A percentile compares a stretch with the other conserved stretches of the same genome.
Evolutionary conservation across 2,797 vertebrate genomes (phyloP).

Genomic region (Amniataba percoides): DNA sequence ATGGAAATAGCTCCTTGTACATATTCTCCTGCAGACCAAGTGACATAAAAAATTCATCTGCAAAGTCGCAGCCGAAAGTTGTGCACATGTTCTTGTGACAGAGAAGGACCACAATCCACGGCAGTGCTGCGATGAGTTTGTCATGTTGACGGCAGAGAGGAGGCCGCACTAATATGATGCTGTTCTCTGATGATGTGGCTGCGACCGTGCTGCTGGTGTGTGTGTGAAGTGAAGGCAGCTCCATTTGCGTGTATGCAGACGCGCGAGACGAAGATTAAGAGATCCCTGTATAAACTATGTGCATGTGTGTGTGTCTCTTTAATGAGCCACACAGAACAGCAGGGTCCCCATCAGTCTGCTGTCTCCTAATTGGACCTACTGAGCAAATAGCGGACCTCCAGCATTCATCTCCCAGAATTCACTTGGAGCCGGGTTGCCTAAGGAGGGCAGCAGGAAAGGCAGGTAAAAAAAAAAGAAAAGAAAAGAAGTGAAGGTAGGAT

Average conservation of each 20-base stretch:
- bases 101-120: constrained; percentile 44
- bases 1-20: constrained; percentile 59
- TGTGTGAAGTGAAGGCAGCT: background rate
- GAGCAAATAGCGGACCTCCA: constrained; percentile 59
- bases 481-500: background rate
- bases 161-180: background rate
- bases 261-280: constrained; percentile 47
- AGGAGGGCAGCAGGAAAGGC: constrained; percentile 13
- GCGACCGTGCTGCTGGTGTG: constrained; percentile 5
- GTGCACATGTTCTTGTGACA: constrained; percentile 23
- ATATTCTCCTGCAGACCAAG: constrained; percentile 44
- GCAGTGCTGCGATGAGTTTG: constrained; percentile 57
- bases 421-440: constrained; percentile 28
- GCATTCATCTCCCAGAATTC: constrained; percentile 74
- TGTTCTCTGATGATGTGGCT: constrained; percentile 25
- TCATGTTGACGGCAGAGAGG: constrained; percentile 32
- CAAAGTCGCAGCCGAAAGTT: constrained; percentile 33
- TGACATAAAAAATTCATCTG: constrained; percentile 71
- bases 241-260: constrained; percentile 25
- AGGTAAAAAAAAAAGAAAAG: constrained; percentile 1
- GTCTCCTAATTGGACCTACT: constrained; percentile 79
- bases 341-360: constrained; percentile 71
- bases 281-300: constrained; percentile 29
- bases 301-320: constrained; percentile 35
- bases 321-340: constrained; percentile 68